Base-by-base conservation (phyloP, 2,113 vertebrate genomes). In the Egretta garzetta region DNA sequence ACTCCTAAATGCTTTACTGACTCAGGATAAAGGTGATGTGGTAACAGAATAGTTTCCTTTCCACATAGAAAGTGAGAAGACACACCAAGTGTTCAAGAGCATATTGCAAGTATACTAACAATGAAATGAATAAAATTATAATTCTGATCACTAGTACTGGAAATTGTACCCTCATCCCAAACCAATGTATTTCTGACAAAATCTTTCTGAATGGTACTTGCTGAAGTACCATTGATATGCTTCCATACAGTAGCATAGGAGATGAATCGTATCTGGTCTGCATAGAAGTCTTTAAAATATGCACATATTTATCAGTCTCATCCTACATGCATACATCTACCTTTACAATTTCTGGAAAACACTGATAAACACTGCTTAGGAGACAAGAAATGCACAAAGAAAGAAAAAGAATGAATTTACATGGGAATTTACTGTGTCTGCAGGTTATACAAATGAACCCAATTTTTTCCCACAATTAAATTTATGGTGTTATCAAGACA, bases 391-490 rank as follows among this genome's bases (percentile, higher is more conserved):
- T 7, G 33, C 70, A 86, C 30, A 63, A 90, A 94, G 91, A 83
- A 92, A 95, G 86, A 97, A 97, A 97, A 92, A 17, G 43, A 92
- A 90, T 94, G 82, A 85, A 97, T 91, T 96, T 96, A 95, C 80
- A 95, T 8, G 33, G 93, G 93, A 97, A 97, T 96, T 97, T 86
- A 91, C 94, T 93, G 73, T 91, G 79, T 98, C 82, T 93, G 60
- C 68, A 93, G 86, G 88, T 97, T 96, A 87, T 95, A 94, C n/a
- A 63, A 90, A 93, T 39, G 62, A 93, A 93, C 43, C 59, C 19
- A 35, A 16, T 58, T 79, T 88, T 95, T 98, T 96, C 97, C 96
- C 98, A 98, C 97, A 97, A 97, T 98, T 98, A 98, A 97, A 95
- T 98, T 88, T 82, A 72, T 10, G 72, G 90, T 73, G 95, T 95